Conservation (phyloP, 1,140 invertebrate species). For the Ostrea denselamellosa region DNA sequence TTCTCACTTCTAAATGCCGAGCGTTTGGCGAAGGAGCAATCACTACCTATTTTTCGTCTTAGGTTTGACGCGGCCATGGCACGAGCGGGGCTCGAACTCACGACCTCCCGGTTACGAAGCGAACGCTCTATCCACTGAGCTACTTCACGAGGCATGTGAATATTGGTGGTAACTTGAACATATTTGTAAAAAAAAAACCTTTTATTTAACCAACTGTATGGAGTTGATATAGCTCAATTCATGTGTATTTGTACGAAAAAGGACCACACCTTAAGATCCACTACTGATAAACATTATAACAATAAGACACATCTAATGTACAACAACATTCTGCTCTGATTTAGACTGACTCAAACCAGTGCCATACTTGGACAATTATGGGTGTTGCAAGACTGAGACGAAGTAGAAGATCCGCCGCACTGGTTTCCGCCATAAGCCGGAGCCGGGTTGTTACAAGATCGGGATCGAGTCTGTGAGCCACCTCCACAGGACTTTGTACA, state of each 20-base stretch:
- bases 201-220: no score
- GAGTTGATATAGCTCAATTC: no score
- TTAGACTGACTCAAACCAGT: background rate
- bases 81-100: no score
- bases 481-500: conserved; percentile 64
- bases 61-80: no score
- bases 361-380: conserved; percentile 39
- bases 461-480: conserved; percentile 54
- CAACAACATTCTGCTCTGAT: background rate
- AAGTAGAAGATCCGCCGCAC: conserved; percentile 54
- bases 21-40: no score
- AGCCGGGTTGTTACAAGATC: conserved; percentile 61
- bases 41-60: no score
- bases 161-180: no score
- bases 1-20: no score
- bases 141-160: no score
- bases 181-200: no score
- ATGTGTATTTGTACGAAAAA: background rate
- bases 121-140: no score
- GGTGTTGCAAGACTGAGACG: conserved; percentile 4
- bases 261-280: background rate
- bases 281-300: background rate
- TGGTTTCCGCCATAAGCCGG: conserved; percentile 59
- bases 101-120: no score
- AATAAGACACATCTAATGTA: background rate